These are phyloP conservation scores for Priocnemis perturbator DNA, from an alignment of 2,888 invertebrate genomes.

Conservation along the genomic window DNA sequence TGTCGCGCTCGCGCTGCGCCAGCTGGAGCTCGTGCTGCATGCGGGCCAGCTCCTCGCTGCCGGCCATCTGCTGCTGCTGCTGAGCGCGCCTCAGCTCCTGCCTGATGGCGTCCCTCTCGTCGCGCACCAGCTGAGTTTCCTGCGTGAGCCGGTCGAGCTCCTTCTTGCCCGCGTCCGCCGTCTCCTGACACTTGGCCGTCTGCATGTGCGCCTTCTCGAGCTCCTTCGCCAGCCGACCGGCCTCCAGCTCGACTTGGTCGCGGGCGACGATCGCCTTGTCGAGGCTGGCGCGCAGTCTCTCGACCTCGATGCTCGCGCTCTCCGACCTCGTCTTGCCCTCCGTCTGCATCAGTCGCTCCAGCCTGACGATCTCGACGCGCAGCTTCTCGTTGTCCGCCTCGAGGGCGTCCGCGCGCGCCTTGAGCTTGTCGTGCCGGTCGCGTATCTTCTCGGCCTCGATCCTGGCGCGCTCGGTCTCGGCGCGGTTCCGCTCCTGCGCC, in stretches of 20 bases:
- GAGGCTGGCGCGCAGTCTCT: constrained; percentile 89
- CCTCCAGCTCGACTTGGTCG: constrained; percentile 90
- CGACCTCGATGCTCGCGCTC: constrained; percentile 82
- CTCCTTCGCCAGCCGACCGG: constrained; percentile 89
- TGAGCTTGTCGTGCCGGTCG: constrained; percentile 91
- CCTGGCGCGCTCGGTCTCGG: constrained; percentile 88
- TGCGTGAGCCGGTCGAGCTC: constrained; percentile 91
- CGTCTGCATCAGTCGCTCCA: constrained; percentile 79
- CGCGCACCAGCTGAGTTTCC: constrained; percentile 88
- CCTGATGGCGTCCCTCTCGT: constrained; percentile 85
- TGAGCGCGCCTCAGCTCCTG: constrained; percentile 81
- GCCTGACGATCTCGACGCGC: constrained; percentile 82
- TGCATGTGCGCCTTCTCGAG: constrained; percentile 91
- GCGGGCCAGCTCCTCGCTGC: constrained; percentile 84
- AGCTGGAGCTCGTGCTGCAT: constrained; percentile 85
- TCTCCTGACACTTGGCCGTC: constrained; percentile 89
- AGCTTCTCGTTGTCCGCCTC: constrained; percentile 86
- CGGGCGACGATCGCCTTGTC: constrained; percentile 89
- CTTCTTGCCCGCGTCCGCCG: constrained; percentile 87
- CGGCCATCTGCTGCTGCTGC: constrained; percentile 81
- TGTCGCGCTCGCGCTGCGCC: constrained; percentile 84
- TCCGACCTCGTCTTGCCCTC: constrained; percentile 78
- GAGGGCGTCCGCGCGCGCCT: constrained; percentile 82
- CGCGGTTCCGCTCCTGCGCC: constrained; percentile 87
- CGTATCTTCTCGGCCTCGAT: constrained; percentile 93